Percentiles rank a stretch among this genome's conserved stretches.
Conservation (phyloP, 2,888 invertebrate genomes). For the Melanargia galathea region DNA sequence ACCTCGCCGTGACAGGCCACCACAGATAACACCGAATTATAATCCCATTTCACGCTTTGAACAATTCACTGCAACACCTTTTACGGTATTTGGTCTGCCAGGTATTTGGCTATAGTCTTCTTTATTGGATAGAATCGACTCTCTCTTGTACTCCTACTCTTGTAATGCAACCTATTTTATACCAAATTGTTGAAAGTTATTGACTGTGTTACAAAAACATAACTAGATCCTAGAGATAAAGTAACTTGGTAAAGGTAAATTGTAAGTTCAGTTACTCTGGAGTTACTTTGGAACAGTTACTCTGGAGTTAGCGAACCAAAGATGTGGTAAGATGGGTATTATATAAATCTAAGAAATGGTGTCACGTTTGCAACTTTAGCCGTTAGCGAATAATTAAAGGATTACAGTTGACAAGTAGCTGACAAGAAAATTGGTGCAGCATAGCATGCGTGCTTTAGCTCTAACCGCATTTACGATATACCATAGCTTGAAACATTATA, state of each 20-base stretch:
- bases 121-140: conserved; percentile 3
- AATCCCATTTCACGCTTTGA: conserved; percentile 58
- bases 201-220: too few species aligned
- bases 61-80: conserved; percentile 51
- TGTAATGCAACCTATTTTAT: too few species aligned
- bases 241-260: too few species aligned
- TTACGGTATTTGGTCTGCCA: conserved; percentile 39
- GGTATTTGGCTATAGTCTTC: conserved; percentile 1
- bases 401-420: conserved; percentile 15
- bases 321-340: neutral
- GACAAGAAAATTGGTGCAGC: conserved; percentile 12
- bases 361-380: conserved; percentile 4
- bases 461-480: conserved; percentile 9
- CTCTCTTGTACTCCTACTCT: neutral
- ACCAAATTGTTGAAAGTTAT: too few species aligned
- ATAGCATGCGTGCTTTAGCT: conserved; percentile 6
- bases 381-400: conserved; percentile 9
- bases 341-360: neutral
- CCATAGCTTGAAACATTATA: neutral
- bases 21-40: conserved; percentile 58
- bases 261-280: too few species aligned
- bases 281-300: too few species aligned
- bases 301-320: too few species aligned
- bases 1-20: conserved; percentile 39
- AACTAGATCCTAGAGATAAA: too few species aligned